Percentiles rank a stretch among this genome's conserved stretches.
Conservation (phyloP, 1,140 invertebrate species). For the Bombus consobrinus region DNA sequence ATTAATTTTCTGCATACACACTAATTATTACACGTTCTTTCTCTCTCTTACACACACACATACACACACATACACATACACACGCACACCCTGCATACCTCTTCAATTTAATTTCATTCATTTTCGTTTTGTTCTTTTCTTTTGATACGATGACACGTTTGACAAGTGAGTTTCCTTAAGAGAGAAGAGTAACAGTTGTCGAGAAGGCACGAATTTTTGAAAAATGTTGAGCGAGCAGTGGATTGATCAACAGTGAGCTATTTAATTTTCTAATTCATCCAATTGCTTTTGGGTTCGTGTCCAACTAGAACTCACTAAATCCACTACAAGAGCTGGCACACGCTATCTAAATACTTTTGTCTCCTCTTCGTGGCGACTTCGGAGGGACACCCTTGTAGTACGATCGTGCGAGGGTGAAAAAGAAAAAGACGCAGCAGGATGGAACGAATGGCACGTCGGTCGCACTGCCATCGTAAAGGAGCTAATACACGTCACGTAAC, state of each 20-base stretch:
- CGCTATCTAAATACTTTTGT: conserved; percentile 33
- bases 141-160: not conserved
- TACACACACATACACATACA: not conserved
- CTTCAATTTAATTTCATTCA: not conserved
- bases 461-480: conserved; percentile 43
- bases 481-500: conserved; percentile 74
- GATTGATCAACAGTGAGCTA: conserved; percentile 1
- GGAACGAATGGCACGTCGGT: conserved; percentile 49
- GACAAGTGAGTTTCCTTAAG: conserved; percentile 7
- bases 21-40: not conserved
- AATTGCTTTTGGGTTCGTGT: conserved; percentile 38
- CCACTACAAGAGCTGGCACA: conserved; percentile 21
- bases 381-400: conserved; percentile 11
- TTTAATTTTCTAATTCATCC: not conserved
- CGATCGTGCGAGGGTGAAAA: conserved; percentile 18
- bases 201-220: not conserved
- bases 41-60: too few relatives aligned
- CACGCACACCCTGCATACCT: not conserved
- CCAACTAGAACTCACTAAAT: conserved; percentile 28
- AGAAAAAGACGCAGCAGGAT: conserved; percentile 43
- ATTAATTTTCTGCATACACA: not conserved
- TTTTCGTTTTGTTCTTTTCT: not conserved
- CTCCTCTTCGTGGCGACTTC: not conserved
- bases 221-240: conserved; percentile 15
- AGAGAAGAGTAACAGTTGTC: not conserved